Base-by-base conservation (phyloP, 2,888 invertebrate species). In the Eupithecia insigniata region DNA sequence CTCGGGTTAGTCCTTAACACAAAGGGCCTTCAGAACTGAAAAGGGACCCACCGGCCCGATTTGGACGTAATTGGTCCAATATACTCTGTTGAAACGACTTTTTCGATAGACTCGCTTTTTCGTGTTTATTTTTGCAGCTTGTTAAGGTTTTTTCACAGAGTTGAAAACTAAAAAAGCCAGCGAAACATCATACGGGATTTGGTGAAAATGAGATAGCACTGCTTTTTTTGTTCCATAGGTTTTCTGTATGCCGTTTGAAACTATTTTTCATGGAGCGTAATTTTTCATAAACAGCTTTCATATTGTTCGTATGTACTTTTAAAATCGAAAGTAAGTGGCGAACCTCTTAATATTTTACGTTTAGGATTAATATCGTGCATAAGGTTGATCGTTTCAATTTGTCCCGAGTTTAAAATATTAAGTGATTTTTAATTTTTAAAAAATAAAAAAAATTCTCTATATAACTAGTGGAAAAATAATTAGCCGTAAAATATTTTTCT, bases 21-120 rank as follows among this genome's bases (percentile, higher is more conserved):
- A 70, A 73, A 73, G 70, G 46, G 60, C 46, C 65, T 43, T 69
- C 34, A 60, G 51, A 71, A 74, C 51, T 66, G 46, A 22, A 64
- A 55, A 68, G 66, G 62, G 62, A 55, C 74, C 61, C 22, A 66
- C 66, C 32, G 61, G 62, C 46, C 58, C 70, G 64, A 69, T 55
- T 61, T 65, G 36, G 43, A n/a, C 39, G 74, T 74, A 71, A 74
- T 74, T 74, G 74, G 74, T 4, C 32, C 66, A 71, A 71, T 68
- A 55, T 67, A 55, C 55, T 64, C 65, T 60, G 64, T 6, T 66
- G 36, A 22, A 72, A 69, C 66, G 72, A 69, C 62, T 69, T 66
- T 72, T 66, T 72, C 66, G 51, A 69, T 72, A 26, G 58, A 65
- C 43, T 39, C 39, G 46, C 36, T 67, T 64, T 67, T 67, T 66